Percentiles rank a stretch among this genome's conserved stretches.
Evolutionary conservation across 2,888 invertebrate species (phyloP).

Genomic region (Caenorhabditis imperialis): DNA sequence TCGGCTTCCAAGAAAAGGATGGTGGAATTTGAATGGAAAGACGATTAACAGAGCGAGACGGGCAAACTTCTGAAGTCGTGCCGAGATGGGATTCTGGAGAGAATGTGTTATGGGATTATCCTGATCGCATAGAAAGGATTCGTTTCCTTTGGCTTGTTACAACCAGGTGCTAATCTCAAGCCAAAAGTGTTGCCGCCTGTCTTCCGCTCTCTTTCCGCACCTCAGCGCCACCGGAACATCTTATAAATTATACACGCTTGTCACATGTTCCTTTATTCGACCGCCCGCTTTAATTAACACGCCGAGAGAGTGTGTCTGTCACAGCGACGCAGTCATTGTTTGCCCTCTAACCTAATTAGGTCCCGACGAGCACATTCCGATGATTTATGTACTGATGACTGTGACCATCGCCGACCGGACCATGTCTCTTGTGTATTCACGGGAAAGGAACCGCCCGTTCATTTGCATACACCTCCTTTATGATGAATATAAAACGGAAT

Average conservation of each 20-base stretch:
- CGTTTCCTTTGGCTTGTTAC: too few relatives aligned
- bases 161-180: too few relatives aligned
- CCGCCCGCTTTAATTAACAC: constrained; percentile 40
- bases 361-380: constrained; percentile 23
- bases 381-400: constrained; percentile 40
- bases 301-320: neutral
- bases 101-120: constrained; percentile 14
- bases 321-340: constrained; percentile 32
- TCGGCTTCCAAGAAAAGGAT: neutral
- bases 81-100: constrained; percentile 43
- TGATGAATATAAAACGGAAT: constrained; percentile 52
- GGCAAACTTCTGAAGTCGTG: constrained; percentile 34
- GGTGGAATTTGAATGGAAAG: constrained; percentile 9
- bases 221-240: too few relatives aligned
- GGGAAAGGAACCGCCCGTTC: constrained; percentile 9
- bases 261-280: constrained; percentile 24
- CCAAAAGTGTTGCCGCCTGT: neutral
- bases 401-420: constrained; percentile 17
- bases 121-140: too few relatives aligned
- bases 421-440: constrained; percentile 36
- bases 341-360: constrained; percentile 44
- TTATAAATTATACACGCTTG: constrained; percentile 34
- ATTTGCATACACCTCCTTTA: constrained; percentile 47
- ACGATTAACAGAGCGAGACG: constrained; percentile 49
- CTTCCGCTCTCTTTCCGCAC: neutral